Percentiles rank a stretch among this genome's conserved stretches.
Conservation (phyloP, 1,140 invertebrate genomes). For the Lucilia cuprina region DNA sequence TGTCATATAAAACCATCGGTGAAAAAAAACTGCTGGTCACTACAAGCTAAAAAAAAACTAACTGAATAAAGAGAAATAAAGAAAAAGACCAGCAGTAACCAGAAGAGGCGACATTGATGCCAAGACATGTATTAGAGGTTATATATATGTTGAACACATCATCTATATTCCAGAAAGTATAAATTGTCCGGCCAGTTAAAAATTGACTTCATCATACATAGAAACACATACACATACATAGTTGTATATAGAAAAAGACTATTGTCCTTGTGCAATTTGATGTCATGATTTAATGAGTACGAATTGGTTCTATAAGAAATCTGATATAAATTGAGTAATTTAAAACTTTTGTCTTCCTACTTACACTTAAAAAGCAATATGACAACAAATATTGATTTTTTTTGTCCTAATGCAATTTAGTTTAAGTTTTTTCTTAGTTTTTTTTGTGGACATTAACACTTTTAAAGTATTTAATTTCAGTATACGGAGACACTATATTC, state of each 20-base stretch:
- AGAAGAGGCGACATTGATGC: neutral
- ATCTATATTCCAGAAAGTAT: neutral
- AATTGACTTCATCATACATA: neutral
- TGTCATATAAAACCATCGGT: neutral
- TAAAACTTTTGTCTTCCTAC: neutral
- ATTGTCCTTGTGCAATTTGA: constrained; percentile 21
- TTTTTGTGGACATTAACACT: too few relatives aligned
- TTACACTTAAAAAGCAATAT: too few relatives aligned
- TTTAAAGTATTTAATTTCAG: too few relatives aligned
- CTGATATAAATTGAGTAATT: constrained; percentile 24
- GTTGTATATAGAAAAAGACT: too few relatives aligned
- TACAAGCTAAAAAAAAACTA: neutral
- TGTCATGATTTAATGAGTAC: constrained; percentile 23
- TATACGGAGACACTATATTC: too few relatives aligned
- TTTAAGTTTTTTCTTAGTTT: too few relatives aligned
- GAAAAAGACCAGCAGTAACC: neutral
- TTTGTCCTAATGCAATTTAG: too few relatives aligned
- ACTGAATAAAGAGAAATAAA: neutral
- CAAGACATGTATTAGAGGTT: neutral
- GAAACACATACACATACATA: too few relatives aligned
- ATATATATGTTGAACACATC: neutral
- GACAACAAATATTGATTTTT: too few relatives aligned
- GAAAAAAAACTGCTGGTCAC: neutral
- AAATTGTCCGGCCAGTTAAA: neutral
- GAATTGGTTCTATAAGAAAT: constrained; percentile 26